Evolutionary conservation across 2,888 invertebrate species (phyloP), one percentile per base, ranked within the genome.

Genomic region (Volucella bombylans): DNA sequence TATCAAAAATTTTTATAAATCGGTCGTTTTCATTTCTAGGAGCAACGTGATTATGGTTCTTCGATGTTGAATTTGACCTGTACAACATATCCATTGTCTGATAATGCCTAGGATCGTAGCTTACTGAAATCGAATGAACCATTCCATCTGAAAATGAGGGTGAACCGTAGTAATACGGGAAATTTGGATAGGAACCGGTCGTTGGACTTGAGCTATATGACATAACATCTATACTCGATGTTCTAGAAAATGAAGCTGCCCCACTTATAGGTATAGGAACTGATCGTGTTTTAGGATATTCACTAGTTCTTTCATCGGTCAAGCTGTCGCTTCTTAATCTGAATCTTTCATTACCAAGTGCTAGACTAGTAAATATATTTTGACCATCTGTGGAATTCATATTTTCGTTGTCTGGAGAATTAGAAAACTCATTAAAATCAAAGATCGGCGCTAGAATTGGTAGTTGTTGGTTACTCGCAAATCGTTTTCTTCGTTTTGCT

Each of bases 161-260:
- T 6, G 90, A 89, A 57, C 89, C 88, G 87, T 87, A 87, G 79
- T 89, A 90, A 78, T 90, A 90, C 0, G 91, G 90, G n/a, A 90
- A 90, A 62, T 89, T 89, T 8, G 88, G 86, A 85, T 88, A 88
- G 9, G 87, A 68, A 31, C 87, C 86, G 2, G 82, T 87, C 31
- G 88, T 88, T 2, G 91, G 91, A 80, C 90, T 90, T 31, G 90
- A 90, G 85, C 91, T 91, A 31, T 88, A 89, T 0, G 90, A 89
- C 77, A 89, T 83, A 2, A 18, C 61, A 38, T 64, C 18, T 38
- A 55, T 23, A 52, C 50, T 62, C 9, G 8, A 47, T 6, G 59
- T 71, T 67, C 62, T 52, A 47, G 38, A 39, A 6, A 54, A 45
- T 14, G 87, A 38, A 38, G 67, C 68, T 52, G 52, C 62, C 62